Base-by-base conservation (phyloP, 2,797 vertebrate genomes). In the Oreonectes daqikongensis region DNA sequence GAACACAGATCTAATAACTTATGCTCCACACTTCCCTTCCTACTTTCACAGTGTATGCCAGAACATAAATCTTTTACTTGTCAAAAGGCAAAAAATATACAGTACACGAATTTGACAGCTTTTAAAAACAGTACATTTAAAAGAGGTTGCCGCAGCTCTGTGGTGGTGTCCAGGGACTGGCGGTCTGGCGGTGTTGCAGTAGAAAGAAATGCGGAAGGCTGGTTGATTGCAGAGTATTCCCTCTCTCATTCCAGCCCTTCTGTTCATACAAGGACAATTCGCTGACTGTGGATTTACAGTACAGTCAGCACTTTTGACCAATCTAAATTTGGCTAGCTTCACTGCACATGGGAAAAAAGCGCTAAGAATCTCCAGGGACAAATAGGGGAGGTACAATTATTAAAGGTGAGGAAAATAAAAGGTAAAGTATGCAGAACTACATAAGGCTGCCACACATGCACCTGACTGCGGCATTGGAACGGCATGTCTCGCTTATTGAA, bases 261-360 rank as follows among this genome's bases (percentile, higher is more conserved):
- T 82, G 71, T 82, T 71, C 79, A 24, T 63, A 82, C 66, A 42
- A 72, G 78, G 80, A 85, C 85, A 85, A 87, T 89, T 72, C 5
- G 87, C 89, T 91, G 90, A 92, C 77, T 65, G 35, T 61, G 79
- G 59, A 77, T 77, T 81, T 75, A 73, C 63, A 78, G 69, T 84
- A 83, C 18, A 80, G 84, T 91, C 87, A 87, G 88, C 85, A 81
- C 80, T 88, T 87, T 84, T 77, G 82, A 73, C 81, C 85, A 69
- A 83, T 89, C 85, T 90, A 91, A 87, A 90, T 90, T 85, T 90
- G 86, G 84, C 85, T 48, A 52, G 81, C 83, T 88, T 84, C 78
- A 74, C 53, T 73, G 81, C 78, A 81, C 84, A 89, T 77, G 75
- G 46, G 68, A 63, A 75, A 52, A 83, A 53, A 67, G 26, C 24